Evolutionary conservation across 2,113 vertebrate genomes (phyloP).

Genomic region (Grammomys dolichurus): DNA sequence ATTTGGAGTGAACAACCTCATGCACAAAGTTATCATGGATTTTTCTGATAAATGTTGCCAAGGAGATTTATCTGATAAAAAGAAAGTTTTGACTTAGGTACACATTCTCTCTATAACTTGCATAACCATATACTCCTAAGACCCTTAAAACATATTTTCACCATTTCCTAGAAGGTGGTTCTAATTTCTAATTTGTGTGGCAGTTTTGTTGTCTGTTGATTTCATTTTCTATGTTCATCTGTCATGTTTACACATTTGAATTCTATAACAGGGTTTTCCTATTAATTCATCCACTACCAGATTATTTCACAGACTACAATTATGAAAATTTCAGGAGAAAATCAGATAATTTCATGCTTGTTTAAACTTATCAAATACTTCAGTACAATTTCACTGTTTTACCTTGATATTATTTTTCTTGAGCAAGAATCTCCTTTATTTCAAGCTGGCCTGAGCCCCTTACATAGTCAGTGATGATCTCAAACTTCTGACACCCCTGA

Average conservation of each 20-base stretch:
- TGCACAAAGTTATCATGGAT: too few species aligned
- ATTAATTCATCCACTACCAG: too few species aligned
- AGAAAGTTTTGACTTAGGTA: not conserved
- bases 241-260: not conserved
- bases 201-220: not conserved
- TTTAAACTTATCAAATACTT: not conserved
- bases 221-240: too few species aligned
- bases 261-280: not conserved
- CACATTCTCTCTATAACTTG: not conserved
- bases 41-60: not conserved
- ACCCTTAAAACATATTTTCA: not conserved
- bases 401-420: not conserved
- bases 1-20: not conserved
- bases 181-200: not conserved
- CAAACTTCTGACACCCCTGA: too few species aligned
- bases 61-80: not conserved
- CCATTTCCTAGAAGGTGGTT: not conserved
- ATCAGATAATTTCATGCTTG: not conserved
- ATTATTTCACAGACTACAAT: not conserved
- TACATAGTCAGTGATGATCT: not conserved
- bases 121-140: too few species aligned
- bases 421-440: not conserved
- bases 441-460: rapidly evolving
- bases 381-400: not conserved
- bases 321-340: not conserved